Evolutionary conservation across 2,113 vertebrate species (phyloP).

Genomic region (Marcusenius ussheri): DNA sequence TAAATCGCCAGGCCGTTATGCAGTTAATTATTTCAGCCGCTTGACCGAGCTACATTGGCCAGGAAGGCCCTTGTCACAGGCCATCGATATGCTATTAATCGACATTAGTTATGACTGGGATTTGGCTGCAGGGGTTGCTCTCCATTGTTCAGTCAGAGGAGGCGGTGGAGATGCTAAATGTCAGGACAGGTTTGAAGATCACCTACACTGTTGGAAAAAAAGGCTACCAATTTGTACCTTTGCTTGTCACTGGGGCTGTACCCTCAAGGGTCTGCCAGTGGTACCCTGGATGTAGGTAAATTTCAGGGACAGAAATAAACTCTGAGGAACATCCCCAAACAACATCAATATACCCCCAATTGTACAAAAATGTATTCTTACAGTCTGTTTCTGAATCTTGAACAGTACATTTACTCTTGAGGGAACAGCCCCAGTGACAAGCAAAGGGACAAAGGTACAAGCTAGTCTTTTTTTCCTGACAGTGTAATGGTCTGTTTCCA

Average conservation of each 20-base stretch:
- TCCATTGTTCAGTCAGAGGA: conserved; percentile 62
- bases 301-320: background rate
- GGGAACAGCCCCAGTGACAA: background rate
- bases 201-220: conserved; percentile 34
- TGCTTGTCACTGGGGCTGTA: background rate
- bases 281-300: background rate
- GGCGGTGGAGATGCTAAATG: conserved; percentile 59
- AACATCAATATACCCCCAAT: background rate
- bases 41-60: conserved; percentile 75
- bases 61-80: conserved; percentile 70
- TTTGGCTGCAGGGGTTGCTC: conserved; percentile 65
- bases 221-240: background rate
- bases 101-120: conserved; percentile 68
- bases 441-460: background rate
- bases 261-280: background rate
- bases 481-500: conserved; percentile 36
- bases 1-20: conserved; percentile 83
- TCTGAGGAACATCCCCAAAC: background rate
- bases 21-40: conserved; percentile 85
- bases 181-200: conserved; percentile 63
- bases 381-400: conserved; percentile 25
- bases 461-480: no score
- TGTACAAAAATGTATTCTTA: conserved; percentile 44
- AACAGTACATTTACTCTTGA: background rate
- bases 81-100: conserved; percentile 80